A percentile compares a stretch with the other conserved stretches of the same genome.
phyloP scores from a whole-genome alignment of 2,888 invertebrate genomes.

The Hypselothyrea guttata region DNA sequence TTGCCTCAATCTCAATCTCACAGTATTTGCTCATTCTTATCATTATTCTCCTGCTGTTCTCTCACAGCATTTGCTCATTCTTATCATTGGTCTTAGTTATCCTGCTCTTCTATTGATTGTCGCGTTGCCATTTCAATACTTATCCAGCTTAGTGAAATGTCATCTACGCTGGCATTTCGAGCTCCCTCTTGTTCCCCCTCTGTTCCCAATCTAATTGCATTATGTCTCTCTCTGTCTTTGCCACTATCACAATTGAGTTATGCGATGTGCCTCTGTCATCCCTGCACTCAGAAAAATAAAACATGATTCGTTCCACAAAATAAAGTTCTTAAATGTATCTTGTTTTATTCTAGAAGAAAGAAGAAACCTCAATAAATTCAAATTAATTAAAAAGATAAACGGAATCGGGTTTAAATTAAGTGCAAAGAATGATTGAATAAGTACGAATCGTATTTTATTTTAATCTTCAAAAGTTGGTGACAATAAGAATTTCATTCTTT shows the following conservation, averaged over 20 bases:
- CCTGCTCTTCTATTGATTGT: constrained; percentile 14
- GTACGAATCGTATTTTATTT: too few relatives aligned
- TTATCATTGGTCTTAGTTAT: not conserved
- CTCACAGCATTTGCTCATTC: not conserved
- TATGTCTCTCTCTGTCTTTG: constrained; percentile 21
- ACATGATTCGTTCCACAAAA: too few relatives aligned
- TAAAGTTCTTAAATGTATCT: too few relatives aligned
- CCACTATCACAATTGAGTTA: constrained; percentile 40
- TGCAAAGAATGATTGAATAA: too few relatives aligned
- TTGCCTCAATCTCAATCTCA: too few relatives aligned
- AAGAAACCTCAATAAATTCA: too few relatives aligned
- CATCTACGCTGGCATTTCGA: constrained; percentile 53
- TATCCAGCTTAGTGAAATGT: constrained; percentile 21
- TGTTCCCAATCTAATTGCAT: constrained; percentile 51
- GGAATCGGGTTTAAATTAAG: too few relatives aligned
- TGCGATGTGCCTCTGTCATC: constrained; percentile 1
- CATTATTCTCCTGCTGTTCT: not conserved
- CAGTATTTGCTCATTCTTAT: not conserved
- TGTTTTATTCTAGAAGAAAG: too few relatives aligned
- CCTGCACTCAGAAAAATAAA: too few relatives aligned
- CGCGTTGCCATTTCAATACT: constrained; percentile 39
- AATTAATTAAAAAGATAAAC: too few relatives aligned
- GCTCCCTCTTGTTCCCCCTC: not conserved
- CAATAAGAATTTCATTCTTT: too few relatives aligned
- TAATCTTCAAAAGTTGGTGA: too few relatives aligned